Evolutionary conservation across 2,888 invertebrate genomes (phyloP), one percentile per base, ranked within the genome.

Genomic region (Tachina fera): DNA sequence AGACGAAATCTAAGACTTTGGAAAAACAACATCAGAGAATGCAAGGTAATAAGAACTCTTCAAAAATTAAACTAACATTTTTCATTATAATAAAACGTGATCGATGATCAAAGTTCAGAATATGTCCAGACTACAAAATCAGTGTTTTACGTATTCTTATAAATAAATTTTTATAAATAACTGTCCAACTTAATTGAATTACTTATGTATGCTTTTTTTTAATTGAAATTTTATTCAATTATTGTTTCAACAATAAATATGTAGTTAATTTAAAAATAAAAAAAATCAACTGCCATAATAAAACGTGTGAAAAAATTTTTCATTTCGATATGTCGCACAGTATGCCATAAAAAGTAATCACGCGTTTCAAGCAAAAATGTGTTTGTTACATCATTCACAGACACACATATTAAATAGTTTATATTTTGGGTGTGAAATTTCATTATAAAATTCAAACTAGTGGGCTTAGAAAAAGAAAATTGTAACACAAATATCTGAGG

Each of bases 301-400:
- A 68, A 84, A 67, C 75, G 79, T 80, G 79, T 75, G 80, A 84
- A 80, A 71, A 80, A 47, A 65, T 47, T 71, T 58, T 67, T 67
- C 3, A 49, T 56, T 72, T 53, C 45, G 11, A 77, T 61, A 60
- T 53, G 47, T 60, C 71, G 67, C 65, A 77, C n/a, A n/a, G n/a
- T 61, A 60, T 53, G 47, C 65, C 75, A 72, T 71, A 80, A 84
- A 80, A 65, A 71, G 43, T 51, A 79, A 71, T 75, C 67, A 83
- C 51, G 45, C 67, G 68, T 83, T 79, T 58, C n/a, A 67, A 39
- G 22, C 19, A 16, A 41, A n/a, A 47, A 70, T 51, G n/a, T 14
- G 31, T 41, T 16, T 56, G 53, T 78, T 74, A 61, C 58, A 68
- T 63, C 70, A 79, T 58, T 39, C 9, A 13, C 56, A 22, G 13